Evolutionary conservation across 2,113 vertebrate species (phyloP).

Genomic region (Syngnathus typhle): DNA sequence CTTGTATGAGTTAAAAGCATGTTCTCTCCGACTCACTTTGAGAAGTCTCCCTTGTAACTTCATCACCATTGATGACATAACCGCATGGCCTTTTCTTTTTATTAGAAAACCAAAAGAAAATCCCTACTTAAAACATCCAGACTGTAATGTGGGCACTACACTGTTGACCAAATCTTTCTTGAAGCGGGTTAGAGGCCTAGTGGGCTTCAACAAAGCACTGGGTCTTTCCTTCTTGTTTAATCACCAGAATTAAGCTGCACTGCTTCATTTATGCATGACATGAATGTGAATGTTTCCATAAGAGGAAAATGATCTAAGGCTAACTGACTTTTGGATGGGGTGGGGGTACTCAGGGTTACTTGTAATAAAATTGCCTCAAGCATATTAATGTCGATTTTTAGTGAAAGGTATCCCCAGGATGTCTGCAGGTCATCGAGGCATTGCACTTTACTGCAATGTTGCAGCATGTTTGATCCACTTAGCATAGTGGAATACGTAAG

Average conservation of each 20-base stretch:
- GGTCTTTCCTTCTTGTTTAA: slow-evolving; percentile 43
- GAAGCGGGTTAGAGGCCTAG: slow-evolving; percentile 42
- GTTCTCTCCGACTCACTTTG: slow-evolving; percentile 24
- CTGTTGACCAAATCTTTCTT: slow-evolving; percentile 34
- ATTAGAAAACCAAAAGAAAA: neutral
- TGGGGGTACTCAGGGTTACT: slow-evolving; percentile 16
- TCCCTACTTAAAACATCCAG: slow-evolving; percentile 19
- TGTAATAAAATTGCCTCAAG: slow-evolving; percentile 35
- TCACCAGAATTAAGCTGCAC: slow-evolving; percentile 52
- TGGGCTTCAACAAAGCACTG: slow-evolving; percentile 37
- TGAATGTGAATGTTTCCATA: slow-evolving; percentile 52
- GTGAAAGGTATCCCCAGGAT: slow-evolving; percentile 29
- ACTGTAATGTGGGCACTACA: slow-evolving; percentile 47
- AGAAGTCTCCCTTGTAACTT: slow-evolving; percentile 33
- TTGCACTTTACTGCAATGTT: slow-evolving; percentile 30
- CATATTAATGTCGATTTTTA: slow-evolving; percentile 23
- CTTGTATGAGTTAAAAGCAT: slow-evolving; percentile 15
- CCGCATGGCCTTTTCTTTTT: slow-evolving; percentile 46
- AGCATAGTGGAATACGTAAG: slow-evolving; percentile 16
- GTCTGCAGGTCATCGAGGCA: slow-evolving; percentile 22
- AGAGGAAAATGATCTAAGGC: slow-evolving; percentile 58
- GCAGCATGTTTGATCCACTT: slow-evolving; percentile 26
- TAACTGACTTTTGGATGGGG: slow-evolving; percentile 28
- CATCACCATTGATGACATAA: slow-evolving; percentile 51
- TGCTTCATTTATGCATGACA: slow-evolving; percentile 61